phyloP scores from a whole-genome alignment of 2,797 vertebrate species.

The Megalops cyprinoides region DNA sequence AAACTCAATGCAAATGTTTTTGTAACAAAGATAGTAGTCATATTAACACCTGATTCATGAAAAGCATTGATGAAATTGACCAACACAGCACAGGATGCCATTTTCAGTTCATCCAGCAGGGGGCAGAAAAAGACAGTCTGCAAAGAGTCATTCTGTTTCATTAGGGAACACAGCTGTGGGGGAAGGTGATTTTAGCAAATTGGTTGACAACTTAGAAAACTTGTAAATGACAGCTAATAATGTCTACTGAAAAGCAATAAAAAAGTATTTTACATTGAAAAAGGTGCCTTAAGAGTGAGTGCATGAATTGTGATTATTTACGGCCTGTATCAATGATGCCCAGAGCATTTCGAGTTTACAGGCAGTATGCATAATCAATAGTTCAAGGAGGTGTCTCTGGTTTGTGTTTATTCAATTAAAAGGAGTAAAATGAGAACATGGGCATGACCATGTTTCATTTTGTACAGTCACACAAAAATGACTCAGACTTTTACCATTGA shows the following conservation, averaged over 20 bases:
- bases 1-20: constrained; percentile 6
- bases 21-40: not conserved
- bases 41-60: not conserved
- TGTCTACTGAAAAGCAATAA: constrained; percentile 23
- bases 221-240: constrained; percentile 16
- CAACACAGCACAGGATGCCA: constrained; percentile 7
- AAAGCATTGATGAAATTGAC: not conserved
- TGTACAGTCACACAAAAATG: not conserved
- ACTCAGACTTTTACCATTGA: not conserved
- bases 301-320: constrained; percentile 16
- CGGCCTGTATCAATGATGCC: not conserved
- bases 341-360: not conserved
- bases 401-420: too few species aligned
- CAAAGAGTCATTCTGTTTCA: constrained; percentile 4
- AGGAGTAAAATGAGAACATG: too few species aligned
- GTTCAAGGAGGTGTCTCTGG: too few species aligned
- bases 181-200: not conserved
- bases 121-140: not conserved
- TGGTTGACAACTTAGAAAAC: constrained; percentile 1
- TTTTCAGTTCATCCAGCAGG: constrained; percentile 21
- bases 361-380: not conserved
- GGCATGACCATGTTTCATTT: not conserved
- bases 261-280: constrained; percentile 26
- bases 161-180: not conserved
- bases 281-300: constrained; percentile 17